Base-by-base conservation (phyloP, 2,797 vertebrate genomes). In the Arrhamphus sclerolepis region DNA sequence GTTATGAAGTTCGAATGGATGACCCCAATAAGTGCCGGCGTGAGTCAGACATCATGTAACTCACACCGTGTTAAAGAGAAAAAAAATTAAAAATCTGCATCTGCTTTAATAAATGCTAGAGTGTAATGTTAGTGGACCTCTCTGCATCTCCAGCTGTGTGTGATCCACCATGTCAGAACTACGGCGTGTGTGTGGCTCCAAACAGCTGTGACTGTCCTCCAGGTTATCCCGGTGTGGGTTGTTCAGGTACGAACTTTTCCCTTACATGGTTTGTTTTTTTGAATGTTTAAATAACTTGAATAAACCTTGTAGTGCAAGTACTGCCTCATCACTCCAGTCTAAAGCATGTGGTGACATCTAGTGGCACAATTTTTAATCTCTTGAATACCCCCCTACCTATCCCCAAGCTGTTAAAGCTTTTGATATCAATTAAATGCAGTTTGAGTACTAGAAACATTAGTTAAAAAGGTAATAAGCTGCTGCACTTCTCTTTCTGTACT, bases 171-270 rank as follows among this genome's bases (percentile, higher is more conserved):
- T 95, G 94, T 81, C 91, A 91, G 75, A 95, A 95, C 81, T 89
- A 91, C 0, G 94, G 94, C 0, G 83, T 89, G 42, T 95, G 94
- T 85, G 88, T 93, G n/a, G 88, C 84, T 44, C 93, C 93, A 11
- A 90, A 93, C 78, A 89, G 72, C 70, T 95, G 93, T 61, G 87
- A 92, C 71, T 94, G 94, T 81, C 94, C 94, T 18, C 86, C 83
- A 10, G 94, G 94, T 5, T 94, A 94, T 68, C 94, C 93, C 9
- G 93, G 94, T 18, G 84, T 71, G 1, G 92, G 93, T 52, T 95
- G 94, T 70, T 94, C 90, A 75, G 93, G 94, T 94, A 87, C 24
- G 57, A 48, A 57, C 28, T 7, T 22, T 22, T 7, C 13, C 28
- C 6, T 29, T 13, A 16, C 5, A 3, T 31, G 1, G 5, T 4